These are phyloP conservation scores for Chaetophractus vellerosus DNA, from an alignment of 2,797 vertebrate genomes.

Conservation along the genomic window DNA sequence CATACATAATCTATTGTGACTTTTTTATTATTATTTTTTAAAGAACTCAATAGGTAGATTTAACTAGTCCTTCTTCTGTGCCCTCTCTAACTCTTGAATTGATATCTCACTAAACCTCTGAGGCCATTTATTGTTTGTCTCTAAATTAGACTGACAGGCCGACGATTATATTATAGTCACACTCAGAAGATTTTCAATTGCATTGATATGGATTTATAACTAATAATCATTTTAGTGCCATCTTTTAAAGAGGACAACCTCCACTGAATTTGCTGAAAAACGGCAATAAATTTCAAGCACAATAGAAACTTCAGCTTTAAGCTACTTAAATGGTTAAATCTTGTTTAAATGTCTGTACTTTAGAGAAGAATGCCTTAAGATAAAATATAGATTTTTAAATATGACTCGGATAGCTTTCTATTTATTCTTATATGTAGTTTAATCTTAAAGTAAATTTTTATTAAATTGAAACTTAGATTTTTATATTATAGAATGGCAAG, in stretches of 20 bases:
- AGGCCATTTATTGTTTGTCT: neutral
- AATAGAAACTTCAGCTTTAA: conserved; percentile 48
- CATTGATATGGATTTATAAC: neutral
- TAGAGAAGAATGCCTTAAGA: conserved; percentile 22
- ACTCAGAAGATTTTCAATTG: neutral
- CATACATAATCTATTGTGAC: neutral
- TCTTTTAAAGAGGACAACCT: conserved; percentile 40
- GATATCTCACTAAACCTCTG: neutral
- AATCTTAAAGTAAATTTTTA: neutral
- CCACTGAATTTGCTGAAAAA: neutral
- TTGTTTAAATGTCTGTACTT: neutral
- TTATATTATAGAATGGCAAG: neutral
- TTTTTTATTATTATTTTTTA: neutral
- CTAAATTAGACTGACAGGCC: neutral
- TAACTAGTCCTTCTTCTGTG: neutral
- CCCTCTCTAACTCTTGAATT: neutral
- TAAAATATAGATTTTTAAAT: neutral
- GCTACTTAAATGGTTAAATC: conserved; percentile 21
- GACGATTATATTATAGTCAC: neutral
- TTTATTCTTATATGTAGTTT: neutral
- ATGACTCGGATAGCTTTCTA: neutral
- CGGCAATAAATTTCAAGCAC: neutral
- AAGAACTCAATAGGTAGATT: neutral
- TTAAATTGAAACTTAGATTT: conserved; percentile 44
- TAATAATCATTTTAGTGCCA: conserved; percentile 38